These are phyloP conservation scores for Lysandra bellargus DNA, from an alignment of 2,888 invertebrate genomes.

Conservation along the genomic window DNA sequence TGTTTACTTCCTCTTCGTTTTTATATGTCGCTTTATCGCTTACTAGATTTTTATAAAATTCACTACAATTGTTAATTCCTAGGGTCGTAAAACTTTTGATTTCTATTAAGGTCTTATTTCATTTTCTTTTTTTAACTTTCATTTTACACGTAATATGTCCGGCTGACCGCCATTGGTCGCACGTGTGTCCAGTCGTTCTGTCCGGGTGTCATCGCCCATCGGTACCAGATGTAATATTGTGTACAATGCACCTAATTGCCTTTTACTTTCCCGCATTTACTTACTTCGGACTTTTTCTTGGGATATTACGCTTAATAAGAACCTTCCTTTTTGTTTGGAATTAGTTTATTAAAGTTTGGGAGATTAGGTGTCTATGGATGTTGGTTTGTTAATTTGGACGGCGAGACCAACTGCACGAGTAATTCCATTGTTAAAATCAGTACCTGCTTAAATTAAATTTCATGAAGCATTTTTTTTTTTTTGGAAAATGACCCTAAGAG, in stretches of 20 bases:
- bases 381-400: background rate
- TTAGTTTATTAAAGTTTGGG: constrained; percentile 17
- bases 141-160: constrained; percentile 44
- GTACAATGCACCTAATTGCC: constrained; percentile 55
- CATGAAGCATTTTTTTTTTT: background rate
- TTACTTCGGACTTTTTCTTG: constrained; percentile 6
- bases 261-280: constrained; percentile 46
- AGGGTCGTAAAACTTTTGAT: background rate
- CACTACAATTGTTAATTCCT: background rate
- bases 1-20: no score
- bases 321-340: constrained; percentile 18
- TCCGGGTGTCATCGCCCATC: constrained; percentile 65
- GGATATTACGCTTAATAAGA: constrained; percentile 24
- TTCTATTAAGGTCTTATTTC: background rate
- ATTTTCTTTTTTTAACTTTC: background rate
- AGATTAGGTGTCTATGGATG: background rate
- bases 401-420: background rate
- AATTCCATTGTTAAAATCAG: background rate
- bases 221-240: constrained; percentile 50
- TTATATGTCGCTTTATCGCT: no score
- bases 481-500: no score
- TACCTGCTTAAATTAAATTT: background rate
- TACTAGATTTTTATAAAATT: no score
- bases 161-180: constrained; percentile 50
- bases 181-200: constrained; percentile 45